These are phyloP conservation scores for Liopterus haemorrhoidalis DNA, from an alignment of 2,888 invertebrate genomes.

Conservation along the genomic window DNA sequence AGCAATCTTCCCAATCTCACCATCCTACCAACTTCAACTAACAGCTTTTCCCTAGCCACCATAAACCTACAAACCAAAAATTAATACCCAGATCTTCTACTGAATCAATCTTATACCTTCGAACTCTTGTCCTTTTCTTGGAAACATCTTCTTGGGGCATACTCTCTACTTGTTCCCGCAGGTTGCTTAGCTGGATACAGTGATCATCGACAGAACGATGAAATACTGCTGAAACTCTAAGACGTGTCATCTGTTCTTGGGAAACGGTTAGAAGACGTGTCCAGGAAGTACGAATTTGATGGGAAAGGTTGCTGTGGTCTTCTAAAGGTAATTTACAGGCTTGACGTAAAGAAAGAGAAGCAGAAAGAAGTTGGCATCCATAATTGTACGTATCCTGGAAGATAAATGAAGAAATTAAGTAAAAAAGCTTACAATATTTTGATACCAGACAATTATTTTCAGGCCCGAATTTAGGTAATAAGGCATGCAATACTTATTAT, in stretches of 20 bases:
- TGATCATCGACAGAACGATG: conserved; percentile 64
- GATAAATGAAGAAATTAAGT: too few species aligned
- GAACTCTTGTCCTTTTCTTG: conserved; percentile 45
- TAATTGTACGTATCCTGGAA: conserved; percentile 73
- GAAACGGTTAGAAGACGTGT: conserved; percentile 61
- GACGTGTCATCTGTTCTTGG: conserved; percentile 69
- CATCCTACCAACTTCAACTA: conserved; percentile 67
- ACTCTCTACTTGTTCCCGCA: conserved; percentile 53
- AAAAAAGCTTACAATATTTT: too few species aligned
- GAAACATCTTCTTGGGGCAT: conserved; percentile 45
- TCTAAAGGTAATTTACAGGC: conserved; percentile 61
- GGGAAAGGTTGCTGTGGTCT: conserved; percentile 52
- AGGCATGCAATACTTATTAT: too few species aligned
- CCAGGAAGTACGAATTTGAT: conserved; percentile 62
- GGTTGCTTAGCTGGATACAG: conserved; percentile 55
- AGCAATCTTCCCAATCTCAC: conserved; percentile 62
- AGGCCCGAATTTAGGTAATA: too few species aligned
- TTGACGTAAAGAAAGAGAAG: conserved; percentile 64
- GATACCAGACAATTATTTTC: too few species aligned
- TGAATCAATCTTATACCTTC: conserved; percentile 47
- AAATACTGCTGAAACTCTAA: conserved; percentile 70
- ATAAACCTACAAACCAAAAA: too few species aligned
- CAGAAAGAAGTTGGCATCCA: conserved; percentile 70
- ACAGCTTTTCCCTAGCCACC: conserved; percentile 55
- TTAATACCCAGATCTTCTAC: conserved; percentile 44